Conservation (phyloP, 2,797 vertebrate genomes). For the Arnoldichthys spilopterus region DNA sequence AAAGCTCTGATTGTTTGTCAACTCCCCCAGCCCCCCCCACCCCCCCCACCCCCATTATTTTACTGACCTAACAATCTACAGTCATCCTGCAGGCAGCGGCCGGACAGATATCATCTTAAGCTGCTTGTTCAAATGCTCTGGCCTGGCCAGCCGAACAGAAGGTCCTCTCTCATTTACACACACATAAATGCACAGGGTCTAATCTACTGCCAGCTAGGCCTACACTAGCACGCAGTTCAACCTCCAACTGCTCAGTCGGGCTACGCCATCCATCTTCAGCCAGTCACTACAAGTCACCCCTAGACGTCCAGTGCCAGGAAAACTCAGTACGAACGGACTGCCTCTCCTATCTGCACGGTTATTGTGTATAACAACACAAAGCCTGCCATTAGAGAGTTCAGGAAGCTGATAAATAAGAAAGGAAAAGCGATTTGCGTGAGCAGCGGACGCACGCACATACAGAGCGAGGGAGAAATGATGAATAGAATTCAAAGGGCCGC, state of each 20-base stretch:
- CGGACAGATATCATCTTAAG: conserved; percentile 82
- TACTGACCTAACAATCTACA: conserved; percentile 78
- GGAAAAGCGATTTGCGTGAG: conserved; percentile 44
- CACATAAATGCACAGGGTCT: conserved; percentile 78
- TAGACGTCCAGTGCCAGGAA: not conserved
- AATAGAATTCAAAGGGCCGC: conserved; percentile 60
- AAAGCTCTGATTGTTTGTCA: conserved; percentile 84
- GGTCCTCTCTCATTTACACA: conserved; percentile 83
- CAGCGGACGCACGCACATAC: conserved; percentile 9
- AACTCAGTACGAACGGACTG: conserved; percentile 1
- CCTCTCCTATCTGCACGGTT: conserved; percentile 25
- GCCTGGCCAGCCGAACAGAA: conserved; percentile 77
- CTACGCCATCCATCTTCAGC: conserved; percentile 21
- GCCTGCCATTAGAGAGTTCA: conserved; percentile 37
- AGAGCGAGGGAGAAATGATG: conserved; percentile 44
- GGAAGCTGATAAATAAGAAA: conserved; percentile 46
- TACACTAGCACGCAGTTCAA: conserved; percentile 62
- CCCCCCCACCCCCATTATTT: conserved; percentile 68
- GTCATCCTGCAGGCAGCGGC: conserved; percentile 78
- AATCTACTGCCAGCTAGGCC: conserved; percentile 77
- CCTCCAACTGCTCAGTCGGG: conserved; percentile 47
- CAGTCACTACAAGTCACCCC: conserved; percentile 21
- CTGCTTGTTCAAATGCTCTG: conserved; percentile 83
- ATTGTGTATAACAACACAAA: conserved; percentile 37
- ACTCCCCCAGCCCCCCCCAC: conserved; percentile 71